These are phyloP conservation scores for Sphaeridia pumilis DNA, from an alignment of 2,888 invertebrate genomes.

Conservation along the genomic window DNA sequence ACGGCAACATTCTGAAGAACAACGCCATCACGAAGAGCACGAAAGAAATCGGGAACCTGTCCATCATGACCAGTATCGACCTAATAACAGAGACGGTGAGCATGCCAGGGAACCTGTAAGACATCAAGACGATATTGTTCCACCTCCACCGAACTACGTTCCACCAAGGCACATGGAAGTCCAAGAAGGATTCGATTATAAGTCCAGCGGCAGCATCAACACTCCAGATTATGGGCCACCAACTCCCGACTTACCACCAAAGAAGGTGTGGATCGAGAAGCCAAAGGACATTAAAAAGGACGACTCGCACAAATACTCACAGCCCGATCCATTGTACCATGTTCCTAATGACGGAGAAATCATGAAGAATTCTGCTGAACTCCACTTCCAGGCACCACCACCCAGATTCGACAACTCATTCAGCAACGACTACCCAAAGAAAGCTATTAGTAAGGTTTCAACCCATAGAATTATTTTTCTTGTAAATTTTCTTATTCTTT, in stretches of 20 bases:
- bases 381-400: conserved; percentile 9
- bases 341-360: conserved; percentile 26
- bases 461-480: no score
- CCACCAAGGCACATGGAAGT: neutral
- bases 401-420: conserved; percentile 17
- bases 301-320: conserved; percentile 55
- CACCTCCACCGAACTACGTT: neutral
- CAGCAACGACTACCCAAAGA: conserved; percentile 15
- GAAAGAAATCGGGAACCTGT: neutral
- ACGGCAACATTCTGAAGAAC: no score
- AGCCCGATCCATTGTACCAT: conserved; percentile 64
- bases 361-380: conserved; percentile 10
- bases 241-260: conserved; percentile 3
- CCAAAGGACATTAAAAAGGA: neutral
- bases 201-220: neutral
- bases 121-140: neutral
- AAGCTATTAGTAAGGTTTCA: no score
- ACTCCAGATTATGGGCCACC: conserved; percentile 5
- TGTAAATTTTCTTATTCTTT: no score
- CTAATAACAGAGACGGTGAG: conserved; percentile 1
- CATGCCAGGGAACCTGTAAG: neutral
- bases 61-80: neutral
- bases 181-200: neutral
- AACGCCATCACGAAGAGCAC: neutral
- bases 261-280: conserved; percentile 1